Evolutionary conservation across 2,797 vertebrate species (phyloP).

Genomic region (Austrolebias charrua): DNA sequence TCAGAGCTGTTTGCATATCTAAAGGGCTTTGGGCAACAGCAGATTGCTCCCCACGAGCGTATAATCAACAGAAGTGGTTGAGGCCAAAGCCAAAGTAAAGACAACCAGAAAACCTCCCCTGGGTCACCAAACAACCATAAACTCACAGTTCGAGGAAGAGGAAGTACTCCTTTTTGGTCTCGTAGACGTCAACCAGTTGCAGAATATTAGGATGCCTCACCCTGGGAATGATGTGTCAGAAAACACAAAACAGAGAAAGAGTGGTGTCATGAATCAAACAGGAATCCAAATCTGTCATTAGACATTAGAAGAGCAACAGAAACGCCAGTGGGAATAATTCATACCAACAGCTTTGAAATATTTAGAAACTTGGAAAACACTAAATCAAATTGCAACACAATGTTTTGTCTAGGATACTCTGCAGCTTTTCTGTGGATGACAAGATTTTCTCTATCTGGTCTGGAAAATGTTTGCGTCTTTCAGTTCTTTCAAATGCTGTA

Average conservation of each 20-base stretch:
- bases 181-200: conserved; percentile 95
- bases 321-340: conserved; percentile 3
- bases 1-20: conserved; percentile 53
- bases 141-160: conserved; percentile 99
- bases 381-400: not conserved
- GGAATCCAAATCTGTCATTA: conserved; percentile 15
- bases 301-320: conserved; percentile 3
- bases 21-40: conserved; percentile 51
- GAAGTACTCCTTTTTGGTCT: conserved; percentile 98
- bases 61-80: conserved; percentile 47
- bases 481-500: not conserved
- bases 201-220: conserved; percentile 97
- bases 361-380: not conserved
- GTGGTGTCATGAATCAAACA: conserved; percentile 11
- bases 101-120: conserved; percentile 20
- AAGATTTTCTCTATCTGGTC: not conserved
- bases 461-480: too few relatives aligned
- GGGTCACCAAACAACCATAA: conserved; percentile 30
- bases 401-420: not conserved
- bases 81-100: conserved; percentile 19
- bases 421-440: not conserved
- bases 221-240: conserved; percentile 74
- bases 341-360: too few relatives aligned
- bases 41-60: conserved; percentile 51
- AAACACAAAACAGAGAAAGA: conserved; percentile 30